Percentiles rank a stretch among this genome's conserved stretches.
Conservation (phyloP, 1,140 invertebrate genomes). For the Sycophaga agraensis region DNA sequence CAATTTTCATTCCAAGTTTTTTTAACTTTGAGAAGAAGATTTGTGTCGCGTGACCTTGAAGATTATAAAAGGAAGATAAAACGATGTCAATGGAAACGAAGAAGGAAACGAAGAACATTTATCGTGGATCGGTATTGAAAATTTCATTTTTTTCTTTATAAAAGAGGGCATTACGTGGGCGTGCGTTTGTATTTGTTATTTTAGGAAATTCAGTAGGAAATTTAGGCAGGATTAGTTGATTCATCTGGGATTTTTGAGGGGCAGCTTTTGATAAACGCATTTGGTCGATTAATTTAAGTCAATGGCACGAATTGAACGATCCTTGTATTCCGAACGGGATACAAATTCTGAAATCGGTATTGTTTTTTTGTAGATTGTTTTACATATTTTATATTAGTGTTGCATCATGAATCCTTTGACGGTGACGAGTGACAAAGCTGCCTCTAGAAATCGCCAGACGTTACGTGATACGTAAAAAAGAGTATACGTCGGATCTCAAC, state of each 20-base stretch:
- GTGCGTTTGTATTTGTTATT: constrained; percentile 17
- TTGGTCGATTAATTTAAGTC: too few species aligned
- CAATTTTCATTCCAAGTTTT: neutral
- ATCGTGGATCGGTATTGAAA: constrained; percentile 17
- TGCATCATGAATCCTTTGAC: neutral
- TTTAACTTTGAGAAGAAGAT: neutral
- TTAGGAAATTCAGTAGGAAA: constrained; percentile 11
- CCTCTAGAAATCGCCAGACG: constrained; percentile 6
- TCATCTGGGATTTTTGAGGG: too few species aligned
- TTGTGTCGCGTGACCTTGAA: constrained; percentile 16
- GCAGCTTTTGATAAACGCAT: too few species aligned
- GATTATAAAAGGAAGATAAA: neutral
- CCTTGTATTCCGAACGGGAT: too few species aligned
- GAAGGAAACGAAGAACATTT: constrained; percentile 16
- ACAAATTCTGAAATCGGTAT: too few species aligned
- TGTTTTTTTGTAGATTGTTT: neutral
- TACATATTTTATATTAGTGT: neutral
- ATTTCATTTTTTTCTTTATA: constrained; percentile 3
- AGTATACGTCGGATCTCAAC: constrained; percentile 28
- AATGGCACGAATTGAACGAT: too few species aligned
- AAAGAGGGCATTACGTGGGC: constrained; percentile 26
- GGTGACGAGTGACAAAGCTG: constrained; percentile 1
- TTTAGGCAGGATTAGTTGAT: constrained; percentile 15
- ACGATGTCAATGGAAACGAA: constrained; percentile 12
- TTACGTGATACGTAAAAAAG: constrained; percentile 15